phyloP scores from a whole-genome alignment of 2,888 invertebrate genomes.

The Sarcophaga caerulescens region DNA sequence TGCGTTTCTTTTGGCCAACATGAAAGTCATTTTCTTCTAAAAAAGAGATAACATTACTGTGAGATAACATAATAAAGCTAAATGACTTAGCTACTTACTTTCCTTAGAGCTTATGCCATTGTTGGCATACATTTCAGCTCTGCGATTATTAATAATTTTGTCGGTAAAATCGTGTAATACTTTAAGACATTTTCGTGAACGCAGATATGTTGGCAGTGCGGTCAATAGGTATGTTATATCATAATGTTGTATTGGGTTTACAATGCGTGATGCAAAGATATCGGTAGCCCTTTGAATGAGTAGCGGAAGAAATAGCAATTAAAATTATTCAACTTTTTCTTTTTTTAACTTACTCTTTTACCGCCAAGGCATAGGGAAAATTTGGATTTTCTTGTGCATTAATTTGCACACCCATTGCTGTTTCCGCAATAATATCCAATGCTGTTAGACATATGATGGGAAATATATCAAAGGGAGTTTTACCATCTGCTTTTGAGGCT shows the following conservation, averaged over 20 bases:
- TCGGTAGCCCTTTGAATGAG: constrained; percentile 52
- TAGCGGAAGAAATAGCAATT: neutral
- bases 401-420: constrained; percentile 73
- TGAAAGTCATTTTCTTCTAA: constrained; percentile 70
- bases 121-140: constrained; percentile 33
- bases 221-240: constrained; percentile 47
- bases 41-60: constrained; percentile 69
- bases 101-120: neutral
- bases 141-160: constrained; percentile 66
- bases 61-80: too few species aligned
- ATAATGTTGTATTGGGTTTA: constrained; percentile 63
- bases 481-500: constrained; percentile 77
- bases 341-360: constrained; percentile 83
- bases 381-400: constrained; percentile 82
- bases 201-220: constrained; percentile 37
- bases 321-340: neutral
- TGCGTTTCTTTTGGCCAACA: constrained; percentile 83
- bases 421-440: constrained; percentile 68
- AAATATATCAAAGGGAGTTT: constrained; percentile 74
- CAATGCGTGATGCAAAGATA: constrained; percentile 59
- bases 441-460: constrained; percentile 79
- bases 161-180: constrained; percentile 69
- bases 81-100: constrained; percentile 4
- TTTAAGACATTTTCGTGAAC: constrained; percentile 51
- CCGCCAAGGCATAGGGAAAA: constrained; percentile 86